Evolutionary conservation across 2,888 invertebrate species (phyloP).

Genomic region (Ochropleura leucogaster): DNA sequence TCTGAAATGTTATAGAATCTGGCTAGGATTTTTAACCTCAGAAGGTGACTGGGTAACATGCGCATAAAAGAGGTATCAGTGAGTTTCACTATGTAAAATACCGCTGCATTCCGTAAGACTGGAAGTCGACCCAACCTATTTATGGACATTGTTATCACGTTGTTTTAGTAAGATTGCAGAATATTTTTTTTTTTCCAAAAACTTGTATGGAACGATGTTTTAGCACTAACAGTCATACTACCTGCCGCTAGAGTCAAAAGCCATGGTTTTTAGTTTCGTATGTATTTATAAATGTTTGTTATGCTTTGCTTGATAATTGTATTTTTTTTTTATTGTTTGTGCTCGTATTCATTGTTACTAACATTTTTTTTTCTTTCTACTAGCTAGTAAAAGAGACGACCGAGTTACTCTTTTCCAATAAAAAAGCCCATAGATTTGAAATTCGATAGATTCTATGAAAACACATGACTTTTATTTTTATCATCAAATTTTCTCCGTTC

Average conservation of each 20-base stretch:
- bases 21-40: neutral
- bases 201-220: neutral
- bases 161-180: neutral
- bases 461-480: neutral
- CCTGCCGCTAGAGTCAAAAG: too few relatives aligned
- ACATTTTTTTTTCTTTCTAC: too few relatives aligned
- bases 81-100: neutral
- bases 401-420: neutral
- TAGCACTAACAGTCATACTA: neutral
- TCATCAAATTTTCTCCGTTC: neutral
- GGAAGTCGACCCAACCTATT: neutral
- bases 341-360: too few relatives aligned
- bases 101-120: neutral
- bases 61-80: too few relatives aligned
- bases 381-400: constrained; percentile 5
- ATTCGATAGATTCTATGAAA: neutral
- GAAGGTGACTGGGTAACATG: neutral
- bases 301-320: too few relatives aligned
- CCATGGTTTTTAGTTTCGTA: too few relatives aligned
- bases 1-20: too few relatives aligned
- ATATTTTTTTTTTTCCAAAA: neutral
- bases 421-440: neutral
- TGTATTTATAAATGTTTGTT: too few relatives aligned
- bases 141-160: neutral
- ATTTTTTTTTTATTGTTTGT: too few relatives aligned